Evolutionary conservation across 2,113 vertebrate genomes (phyloP), one percentile per base, ranked within the genome.

Genomic region (Nematolebias whitei): DNA sequence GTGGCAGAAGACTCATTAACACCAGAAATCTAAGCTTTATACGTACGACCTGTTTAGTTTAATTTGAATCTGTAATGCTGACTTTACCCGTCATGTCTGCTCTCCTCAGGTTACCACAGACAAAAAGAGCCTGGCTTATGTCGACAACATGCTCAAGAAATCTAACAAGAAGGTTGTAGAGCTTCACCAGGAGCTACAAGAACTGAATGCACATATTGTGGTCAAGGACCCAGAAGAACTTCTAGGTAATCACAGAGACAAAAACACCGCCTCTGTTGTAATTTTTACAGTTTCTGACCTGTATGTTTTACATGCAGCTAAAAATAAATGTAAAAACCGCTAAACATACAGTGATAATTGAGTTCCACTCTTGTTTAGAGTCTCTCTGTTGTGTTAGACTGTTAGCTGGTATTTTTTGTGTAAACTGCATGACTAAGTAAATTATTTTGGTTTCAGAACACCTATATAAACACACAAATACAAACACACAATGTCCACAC

Each of bases 71-170:
- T 19, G 9, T 47, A 10, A 10, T 47, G 7, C 11, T 13, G 8
- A 52, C 8, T 52, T 29, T n/a, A 29, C 50, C 15, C 24, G 11
- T 29, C 20, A 2, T 20, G 24, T 60, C 12, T 47, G 18, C 20
- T 38, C 24, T 66, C 48, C n/a, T 53, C 95, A 95, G 89, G 98
- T 98, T 65, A 99, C 96, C 79, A 99, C 97, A 0, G 96, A 99
- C 91, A 99, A 99, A 93, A 99, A 99, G 93, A 99, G 93, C 87
- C 93, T 99, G 92, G 96, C 97, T 4, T 98, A 98, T 54, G 96
- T 99, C 70, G 98, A 99, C 91, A 97, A 98, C 91, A 96, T 99
- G 94, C 93, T 99, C 86, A 99, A 99, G 91, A 98, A 98, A 78
- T 99, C 96, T 0, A 98, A 96, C 88, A 99, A 98, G 91, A 99